These are phyloP conservation scores for Gavialis gangeticus DNA, from an alignment of 2,113 vertebrate genomes.

Conservation along the genomic window DNA sequence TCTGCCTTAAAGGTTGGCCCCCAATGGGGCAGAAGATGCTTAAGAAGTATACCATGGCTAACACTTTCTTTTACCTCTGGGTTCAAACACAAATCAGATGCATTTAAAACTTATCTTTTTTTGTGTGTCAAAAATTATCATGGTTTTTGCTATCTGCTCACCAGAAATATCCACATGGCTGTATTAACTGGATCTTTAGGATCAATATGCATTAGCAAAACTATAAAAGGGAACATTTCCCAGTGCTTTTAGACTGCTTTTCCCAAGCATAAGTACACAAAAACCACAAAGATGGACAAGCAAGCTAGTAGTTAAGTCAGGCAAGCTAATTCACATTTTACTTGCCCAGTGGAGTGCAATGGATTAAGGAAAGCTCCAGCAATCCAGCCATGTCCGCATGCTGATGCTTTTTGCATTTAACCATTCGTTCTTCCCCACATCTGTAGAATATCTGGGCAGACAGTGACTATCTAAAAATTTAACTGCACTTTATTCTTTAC, in stretches of 20 bases:
- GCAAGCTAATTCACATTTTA: conserved; percentile 14
- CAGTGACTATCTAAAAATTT: neutral
- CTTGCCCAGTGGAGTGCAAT: neutral
- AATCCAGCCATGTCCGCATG: neutral
- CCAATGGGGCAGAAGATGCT: neutral
- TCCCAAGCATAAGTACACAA: neutral
- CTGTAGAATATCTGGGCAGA: neutral
- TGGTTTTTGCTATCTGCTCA: neutral
- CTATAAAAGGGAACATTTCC: neutral
- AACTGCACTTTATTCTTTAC: neutral
- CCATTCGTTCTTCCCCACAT: conserved; percentile 1
- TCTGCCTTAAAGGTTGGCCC: no score
- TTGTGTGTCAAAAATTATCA: rapidly evolving
- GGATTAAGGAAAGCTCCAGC: neutral
- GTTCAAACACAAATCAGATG: neutral
- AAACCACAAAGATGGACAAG: neutral
- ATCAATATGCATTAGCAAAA: neutral
- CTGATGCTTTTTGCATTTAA: neutral
- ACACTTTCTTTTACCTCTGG: neutral
- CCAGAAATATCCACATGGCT: neutral
- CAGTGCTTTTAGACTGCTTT: neutral
- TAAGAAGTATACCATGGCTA: neutral
- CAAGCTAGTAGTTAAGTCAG: neutral
- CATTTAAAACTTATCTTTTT: neutral
- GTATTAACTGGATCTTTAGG: neutral